These are phyloP conservation scores for Apogon hyalosoma DNA, from an alignment of 2,797 vertebrate species.

Conservation along the genomic window DNA sequence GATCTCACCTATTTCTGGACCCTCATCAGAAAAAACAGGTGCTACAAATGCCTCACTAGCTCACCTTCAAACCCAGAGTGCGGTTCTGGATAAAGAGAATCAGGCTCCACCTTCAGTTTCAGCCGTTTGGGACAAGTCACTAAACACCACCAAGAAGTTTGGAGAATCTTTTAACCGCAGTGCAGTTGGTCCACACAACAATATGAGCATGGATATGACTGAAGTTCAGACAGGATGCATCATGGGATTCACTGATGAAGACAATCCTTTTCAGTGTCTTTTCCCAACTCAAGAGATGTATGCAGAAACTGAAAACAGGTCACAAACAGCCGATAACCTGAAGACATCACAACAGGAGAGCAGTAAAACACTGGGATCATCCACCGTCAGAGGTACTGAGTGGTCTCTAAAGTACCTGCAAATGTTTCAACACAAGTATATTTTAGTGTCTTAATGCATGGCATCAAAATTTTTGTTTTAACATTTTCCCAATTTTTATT, in stretches of 20 bases:
- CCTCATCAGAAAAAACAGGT: conserved; percentile 22
- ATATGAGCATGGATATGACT: conserved; percentile 65
- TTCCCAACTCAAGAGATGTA: conserved; percentile 63
- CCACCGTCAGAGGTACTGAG: conserved; percentile 64
- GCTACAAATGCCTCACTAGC: conserved; percentile 10
- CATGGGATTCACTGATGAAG: conserved; percentile 18
- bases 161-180: conserved; percentile 17
- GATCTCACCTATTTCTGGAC: not conserved
- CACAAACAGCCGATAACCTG: conserved; percentile 68
- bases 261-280: conserved; percentile 62
- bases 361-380: conserved; percentile 33
- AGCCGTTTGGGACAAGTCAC: conserved; percentile 28
- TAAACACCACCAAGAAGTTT: conserved; percentile 31
- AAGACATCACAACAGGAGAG: conserved; percentile 69
- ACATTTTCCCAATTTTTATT: conserved; percentile 3
- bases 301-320: conserved; percentile 35
- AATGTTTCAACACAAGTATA: too few relatives aligned
- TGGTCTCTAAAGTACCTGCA: conserved; percentile 1
- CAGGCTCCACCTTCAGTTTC: conserved; percentile 54
- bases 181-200: conserved; percentile 36
- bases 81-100: conserved; percentile 84
- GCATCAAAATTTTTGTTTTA: too few relatives aligned
- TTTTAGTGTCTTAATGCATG: too few relatives aligned
- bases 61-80: conserved; percentile 28
- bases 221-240: conserved; percentile 47